Conservation (phyloP, 1,140 invertebrate species). For the Neodiprion lecontei region DNA sequence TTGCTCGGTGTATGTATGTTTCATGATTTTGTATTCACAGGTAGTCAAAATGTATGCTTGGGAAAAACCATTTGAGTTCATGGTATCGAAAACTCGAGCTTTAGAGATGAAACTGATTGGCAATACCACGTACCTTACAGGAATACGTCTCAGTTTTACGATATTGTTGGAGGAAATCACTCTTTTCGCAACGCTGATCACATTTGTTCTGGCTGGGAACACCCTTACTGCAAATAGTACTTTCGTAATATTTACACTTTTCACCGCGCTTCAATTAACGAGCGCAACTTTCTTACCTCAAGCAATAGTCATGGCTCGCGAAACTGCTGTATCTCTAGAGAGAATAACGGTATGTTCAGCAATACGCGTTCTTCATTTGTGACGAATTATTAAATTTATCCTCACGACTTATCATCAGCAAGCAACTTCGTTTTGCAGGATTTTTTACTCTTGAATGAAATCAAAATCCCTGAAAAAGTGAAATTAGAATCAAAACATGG, state of each 20-base stretch:
- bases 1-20: too few relatives aligned
- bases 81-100: constrained; percentile 63
- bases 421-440: constrained; percentile 57
- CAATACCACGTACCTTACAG: constrained; percentile 73
- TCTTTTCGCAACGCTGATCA: constrained; percentile 75
- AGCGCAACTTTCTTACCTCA: constrained; percentile 76
- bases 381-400: not conserved
- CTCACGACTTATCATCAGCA: constrained; percentile 16
- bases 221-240: constrained; percentile 72
- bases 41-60: constrained; percentile 84
- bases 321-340: constrained; percentile 72
- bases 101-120: constrained; percentile 74
- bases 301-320: constrained; percentile 71
- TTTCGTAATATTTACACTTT: constrained; percentile 71
- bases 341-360: constrained; percentile 54
- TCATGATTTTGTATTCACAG: constrained; percentile 48
- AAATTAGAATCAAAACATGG: constrained; percentile 2
- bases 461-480: constrained; percentile 28
- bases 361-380: not conserved
- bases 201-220: constrained; percentile 72
- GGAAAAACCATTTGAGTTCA: constrained; percentile 73
- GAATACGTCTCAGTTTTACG: constrained; percentile 73
- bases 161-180: constrained; percentile 77
- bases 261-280: constrained; percentile 69
- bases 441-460: constrained; percentile 70